Conservation (phyloP, 2,113 vertebrate genomes). For the Willisornis vidua region DNA sequence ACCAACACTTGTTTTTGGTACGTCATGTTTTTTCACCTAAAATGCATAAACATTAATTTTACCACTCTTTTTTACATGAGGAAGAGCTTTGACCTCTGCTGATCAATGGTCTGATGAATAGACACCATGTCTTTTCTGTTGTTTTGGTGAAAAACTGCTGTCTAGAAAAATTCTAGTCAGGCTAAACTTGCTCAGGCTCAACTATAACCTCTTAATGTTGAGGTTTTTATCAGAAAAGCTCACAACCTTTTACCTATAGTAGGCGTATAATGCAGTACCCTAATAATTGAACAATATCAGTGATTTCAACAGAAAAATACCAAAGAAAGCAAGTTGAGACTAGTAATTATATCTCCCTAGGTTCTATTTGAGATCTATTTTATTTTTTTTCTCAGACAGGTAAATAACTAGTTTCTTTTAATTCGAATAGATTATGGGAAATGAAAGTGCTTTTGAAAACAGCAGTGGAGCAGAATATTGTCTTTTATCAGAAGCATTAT, state of each 20-base stretch:
- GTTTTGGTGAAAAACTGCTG: neutral
- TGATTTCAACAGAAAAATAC: slow-evolving; percentile 28
- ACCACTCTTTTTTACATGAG: neutral
- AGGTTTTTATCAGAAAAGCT: neutral
- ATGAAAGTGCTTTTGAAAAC: slow-evolving; percentile 55
- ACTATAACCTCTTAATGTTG: neutral
- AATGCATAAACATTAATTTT: neutral
- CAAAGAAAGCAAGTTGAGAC: slow-evolving; percentile 15
- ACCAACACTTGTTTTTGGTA: neutral
- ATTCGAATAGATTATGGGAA: slow-evolving; percentile 62
- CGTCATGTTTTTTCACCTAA: neutral
- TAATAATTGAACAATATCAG: slow-evolving; percentile 42
- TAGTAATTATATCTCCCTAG: slow-evolving; percentile 34
- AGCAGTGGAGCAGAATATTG: slow-evolving; percentile 32
- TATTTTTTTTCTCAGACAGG: slow-evolving; percentile 45
- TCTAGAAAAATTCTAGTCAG: neutral
- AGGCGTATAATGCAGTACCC: neutral
- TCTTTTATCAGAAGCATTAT: slow-evolving; percentile 67
- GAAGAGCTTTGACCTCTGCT: neutral
- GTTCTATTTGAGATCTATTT: slow-evolving; percentile 31
- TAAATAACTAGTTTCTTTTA: slow-evolving; percentile 69
- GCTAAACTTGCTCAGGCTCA: neutral
- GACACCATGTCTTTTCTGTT: neutral
- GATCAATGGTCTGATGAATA: neutral
- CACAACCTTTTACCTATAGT: neutral